These are phyloP conservation scores for Belgica antarctica DNA, from an alignment of 2,888 invertebrate genomes.

Conservation along the genomic window DNA sequence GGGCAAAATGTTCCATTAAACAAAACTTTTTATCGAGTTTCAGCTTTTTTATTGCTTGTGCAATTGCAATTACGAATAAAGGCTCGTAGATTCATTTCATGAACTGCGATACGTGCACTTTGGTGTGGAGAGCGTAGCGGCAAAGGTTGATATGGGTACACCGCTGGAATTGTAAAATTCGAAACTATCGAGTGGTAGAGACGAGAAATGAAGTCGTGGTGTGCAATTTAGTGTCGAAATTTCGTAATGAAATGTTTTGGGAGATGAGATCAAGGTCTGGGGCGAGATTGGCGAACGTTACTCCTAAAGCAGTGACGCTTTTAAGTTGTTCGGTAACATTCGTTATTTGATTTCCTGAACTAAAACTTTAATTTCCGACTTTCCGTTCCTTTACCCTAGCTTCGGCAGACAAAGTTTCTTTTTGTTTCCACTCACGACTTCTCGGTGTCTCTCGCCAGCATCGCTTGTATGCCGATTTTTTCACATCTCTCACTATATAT, in stretches of 20 bases:
- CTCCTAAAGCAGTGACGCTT: no score
- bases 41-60: not conserved
- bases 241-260: not conserved
- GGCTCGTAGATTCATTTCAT: not conserved
- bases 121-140: not conserved
- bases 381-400: not conserved
- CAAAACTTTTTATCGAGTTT: conserved; percentile 21
- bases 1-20: conserved; percentile 34
- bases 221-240: not conserved
- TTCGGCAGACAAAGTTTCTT: not conserved
- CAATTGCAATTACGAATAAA: not conserved
- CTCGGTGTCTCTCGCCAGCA: not conserved
- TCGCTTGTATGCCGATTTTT: not conserved
- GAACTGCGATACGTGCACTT: not conserved
- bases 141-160: conserved; percentile 6
- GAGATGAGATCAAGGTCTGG: not conserved
- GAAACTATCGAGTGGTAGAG: not conserved
- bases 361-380: not conserved
- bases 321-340: not conserved
- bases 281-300: not conserved
- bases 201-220: not conserved
- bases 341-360: not conserved
- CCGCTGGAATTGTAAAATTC: not conserved
- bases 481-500: not conserved
- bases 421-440: not conserved